phyloP scores from a whole-genome alignment of 2,888 invertebrate genomes.

The Lathronympha strigana region DNA sequence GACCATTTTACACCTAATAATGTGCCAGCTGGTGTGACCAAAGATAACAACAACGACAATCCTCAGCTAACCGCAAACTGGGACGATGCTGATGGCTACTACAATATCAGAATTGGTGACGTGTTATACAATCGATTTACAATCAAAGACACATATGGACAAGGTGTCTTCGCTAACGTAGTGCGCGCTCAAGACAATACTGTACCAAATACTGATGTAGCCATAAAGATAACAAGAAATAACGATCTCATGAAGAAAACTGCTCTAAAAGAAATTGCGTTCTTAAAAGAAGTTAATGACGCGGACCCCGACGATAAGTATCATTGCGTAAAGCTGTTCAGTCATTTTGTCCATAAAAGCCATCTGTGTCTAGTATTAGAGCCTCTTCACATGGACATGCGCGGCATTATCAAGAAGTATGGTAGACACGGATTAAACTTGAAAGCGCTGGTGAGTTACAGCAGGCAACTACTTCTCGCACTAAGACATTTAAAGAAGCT shows the following conservation, averaged over 20 bases:
- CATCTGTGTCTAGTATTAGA: slow-evolving; percentile 99
- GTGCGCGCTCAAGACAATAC: slow-evolving; percentile 95
- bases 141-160: slow-evolving; percentile 97
- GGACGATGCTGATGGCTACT: slow-evolving; percentile 99
- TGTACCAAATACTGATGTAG: slow-evolving; percentile 93
- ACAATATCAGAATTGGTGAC: slow-evolving; percentile 96
- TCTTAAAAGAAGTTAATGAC: slow-evolving; percentile 95
- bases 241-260: slow-evolving; percentile 99
- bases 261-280: slow-evolving; percentile 96
- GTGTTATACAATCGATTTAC: slow-evolving; percentile 90
- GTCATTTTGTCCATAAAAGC: slow-evolving; percentile 98
- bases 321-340: slow-evolving; percentile 94
- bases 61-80: slow-evolving; percentile 98
- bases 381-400: slow-evolving; percentile 95
- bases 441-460: slow-evolving; percentile 98
- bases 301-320: slow-evolving; percentile 98
- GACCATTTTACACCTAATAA: slow-evolving; percentile 91
- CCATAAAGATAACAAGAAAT: slow-evolving; percentile 99
- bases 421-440: slow-evolving; percentile 97
- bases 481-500: slow-evolving; percentile 96
- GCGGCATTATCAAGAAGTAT: slow-evolving; percentile 97
- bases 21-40: slow-evolving; percentile 53
- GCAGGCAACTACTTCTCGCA: slow-evolving; percentile 96
- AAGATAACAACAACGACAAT: slow-evolving; percentile 84
- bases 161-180: slow-evolving; percentile 99